These are phyloP conservation scores for Acanthaster planci DNA, from an alignment of 35 echinoderm and acorn worm genomes.

Conservation along the genomic window DNA sequence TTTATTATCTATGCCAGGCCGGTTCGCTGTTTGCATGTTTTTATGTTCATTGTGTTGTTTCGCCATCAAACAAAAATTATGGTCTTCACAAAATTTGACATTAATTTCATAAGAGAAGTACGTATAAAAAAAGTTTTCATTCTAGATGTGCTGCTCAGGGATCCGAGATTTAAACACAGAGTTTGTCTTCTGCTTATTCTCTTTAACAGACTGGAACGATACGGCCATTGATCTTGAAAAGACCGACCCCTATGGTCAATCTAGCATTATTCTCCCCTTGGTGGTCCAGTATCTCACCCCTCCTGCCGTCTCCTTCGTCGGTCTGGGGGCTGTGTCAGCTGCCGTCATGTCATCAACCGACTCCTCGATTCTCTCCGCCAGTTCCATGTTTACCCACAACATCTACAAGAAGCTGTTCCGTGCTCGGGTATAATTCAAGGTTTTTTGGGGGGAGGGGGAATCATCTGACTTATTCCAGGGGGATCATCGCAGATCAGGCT, in stretches of 20 bases:
- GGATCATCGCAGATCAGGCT: no score
- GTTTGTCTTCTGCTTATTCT: neutral
- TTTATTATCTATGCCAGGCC: no score
- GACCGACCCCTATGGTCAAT: constrained; percentile 32
- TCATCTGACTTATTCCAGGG: neutral
- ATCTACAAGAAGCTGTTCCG: constrained; percentile 66
- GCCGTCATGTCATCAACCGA: constrained; percentile 82
- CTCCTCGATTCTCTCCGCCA: constrained; percentile 69
- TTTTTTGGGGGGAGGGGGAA: no score
- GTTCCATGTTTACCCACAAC: constrained; percentile 77
- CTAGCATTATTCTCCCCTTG: constrained; percentile 54
- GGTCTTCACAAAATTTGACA: no score
- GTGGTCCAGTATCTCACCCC: constrained; percentile 75
- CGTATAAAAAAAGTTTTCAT: no score
- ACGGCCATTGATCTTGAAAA: constrained; percentile 13
- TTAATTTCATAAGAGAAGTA: no score
- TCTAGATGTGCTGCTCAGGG: no score
- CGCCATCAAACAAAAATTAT: no score
- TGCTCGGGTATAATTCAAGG: constrained; percentile 33
- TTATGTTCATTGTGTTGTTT: no score
- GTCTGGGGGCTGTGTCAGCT: constrained; percentile 72
- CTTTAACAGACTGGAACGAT: constrained; percentile 40
- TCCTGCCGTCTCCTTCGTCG: constrained; percentile 60
- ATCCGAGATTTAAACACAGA: no score
- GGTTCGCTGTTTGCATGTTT: no score